Evolutionary conservation across 2,888 invertebrate genomes (phyloP).

Genomic region (Biston betularia): DNA sequence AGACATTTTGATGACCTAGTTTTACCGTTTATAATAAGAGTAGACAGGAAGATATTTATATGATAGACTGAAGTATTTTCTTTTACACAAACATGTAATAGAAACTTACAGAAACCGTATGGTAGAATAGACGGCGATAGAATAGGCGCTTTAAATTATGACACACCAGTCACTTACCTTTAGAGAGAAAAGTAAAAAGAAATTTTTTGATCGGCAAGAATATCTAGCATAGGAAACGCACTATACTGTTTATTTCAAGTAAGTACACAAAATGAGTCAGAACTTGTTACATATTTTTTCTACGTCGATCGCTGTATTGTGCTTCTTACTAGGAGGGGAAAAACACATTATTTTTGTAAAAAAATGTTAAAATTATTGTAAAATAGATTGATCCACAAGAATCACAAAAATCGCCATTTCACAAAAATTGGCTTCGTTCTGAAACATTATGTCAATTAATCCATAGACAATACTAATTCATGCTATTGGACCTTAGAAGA

Average conservation of each 20-base stretch:
- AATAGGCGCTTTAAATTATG: not conserved
- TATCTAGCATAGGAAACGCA: conserved; percentile 41
- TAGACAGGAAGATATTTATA: not conserved
- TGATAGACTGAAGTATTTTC: not conserved
- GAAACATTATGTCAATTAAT: not conserved
- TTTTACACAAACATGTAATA: not conserved
- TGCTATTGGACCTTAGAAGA: not conserved
- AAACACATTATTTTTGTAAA: conserved; percentile 47
- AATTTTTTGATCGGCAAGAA: conserved; percentile 35
- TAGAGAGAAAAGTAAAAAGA: conserved; percentile 20
- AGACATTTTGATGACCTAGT: conserved; percentile 35
- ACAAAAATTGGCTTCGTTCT: conserved; percentile 56
- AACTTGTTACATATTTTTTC: conserved; percentile 36
- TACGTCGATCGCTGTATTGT: conserved; percentile 10
- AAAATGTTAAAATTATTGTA: conserved; percentile 30
- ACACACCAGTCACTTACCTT: conserved; percentile 30
- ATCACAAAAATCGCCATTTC: conserved; percentile 82
- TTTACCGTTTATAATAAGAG: conserved; percentile 20
- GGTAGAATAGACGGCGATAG: not conserved
- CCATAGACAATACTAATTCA: not conserved
- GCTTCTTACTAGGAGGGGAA: conserved; percentile 32
- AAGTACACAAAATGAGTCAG: conserved; percentile 27
- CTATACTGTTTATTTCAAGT: conserved; percentile 33
- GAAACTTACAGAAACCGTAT: not conserved
- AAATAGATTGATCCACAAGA: conserved; percentile 70